phyloP scores from a whole-genome alignment of 1,140 invertebrate genomes.

The Andricus grossulariae region DNA sequence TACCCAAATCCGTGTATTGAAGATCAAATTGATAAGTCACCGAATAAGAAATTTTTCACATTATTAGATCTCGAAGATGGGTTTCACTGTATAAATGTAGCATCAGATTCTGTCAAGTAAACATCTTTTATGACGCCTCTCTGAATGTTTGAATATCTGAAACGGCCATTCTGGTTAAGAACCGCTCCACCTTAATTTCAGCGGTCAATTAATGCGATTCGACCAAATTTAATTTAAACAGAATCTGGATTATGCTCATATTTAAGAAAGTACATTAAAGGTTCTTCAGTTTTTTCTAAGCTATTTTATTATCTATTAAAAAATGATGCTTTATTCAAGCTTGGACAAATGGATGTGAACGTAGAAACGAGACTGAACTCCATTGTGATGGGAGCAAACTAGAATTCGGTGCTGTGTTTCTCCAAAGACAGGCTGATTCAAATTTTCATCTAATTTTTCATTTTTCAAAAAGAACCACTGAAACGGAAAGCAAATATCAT shows the following conservation, averaged over 20 bases:
- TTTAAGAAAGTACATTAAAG: no score
- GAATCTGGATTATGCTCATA: no score
- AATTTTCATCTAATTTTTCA: slow-evolving; percentile 48
- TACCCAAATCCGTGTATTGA: no score
- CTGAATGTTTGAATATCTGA: slow-evolving; percentile 28
- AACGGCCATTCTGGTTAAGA: slow-evolving; percentile 30
- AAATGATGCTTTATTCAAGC: no score
- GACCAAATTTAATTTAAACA: neutral
- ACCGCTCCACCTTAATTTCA: neutral
- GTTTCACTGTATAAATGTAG: neutral
- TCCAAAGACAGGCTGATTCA: slow-evolving; percentile 32
- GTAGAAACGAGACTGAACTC: neutral
- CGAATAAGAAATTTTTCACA: neutral
- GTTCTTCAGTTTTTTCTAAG: no score
- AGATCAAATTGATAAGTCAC: neutral
- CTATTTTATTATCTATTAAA: no score
- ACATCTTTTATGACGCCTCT: neutral
- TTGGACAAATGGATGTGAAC: slow-evolving; percentile 4
- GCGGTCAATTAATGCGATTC: neutral
- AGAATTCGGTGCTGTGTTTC: no score
- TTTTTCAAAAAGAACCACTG: slow-evolving; percentile 46
- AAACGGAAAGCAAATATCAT: slow-evolving; percentile 35
- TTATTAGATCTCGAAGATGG: neutral
- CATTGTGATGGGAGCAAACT: no score
- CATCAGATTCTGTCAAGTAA: neutral